A percentile compares a stretch with the other conserved stretches of the same genome.
These are phyloP conservation scores for Ceratitis capitata DNA, from an alignment of 1,140 invertebrate genomes.

Conservation along the genomic window DNA sequence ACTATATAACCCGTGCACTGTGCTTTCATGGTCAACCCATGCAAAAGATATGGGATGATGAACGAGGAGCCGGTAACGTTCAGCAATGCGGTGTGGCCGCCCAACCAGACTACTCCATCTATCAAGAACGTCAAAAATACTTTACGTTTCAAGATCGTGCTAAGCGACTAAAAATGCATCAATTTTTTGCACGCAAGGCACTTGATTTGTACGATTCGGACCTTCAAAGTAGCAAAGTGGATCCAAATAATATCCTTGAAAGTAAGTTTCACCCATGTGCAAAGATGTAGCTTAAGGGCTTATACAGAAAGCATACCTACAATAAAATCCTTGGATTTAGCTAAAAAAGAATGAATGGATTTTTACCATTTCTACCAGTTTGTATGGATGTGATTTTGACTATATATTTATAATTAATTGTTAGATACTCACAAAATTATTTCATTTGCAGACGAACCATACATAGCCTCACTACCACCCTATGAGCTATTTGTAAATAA, in stretches of 20 bases:
- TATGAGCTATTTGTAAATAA: conserved; percentile 80
- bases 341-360: neutral
- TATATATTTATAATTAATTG: neutral
- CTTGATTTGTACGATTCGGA: conserved; percentile 69
- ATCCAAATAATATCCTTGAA: neutral
- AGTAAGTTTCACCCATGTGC: neutral
- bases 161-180: conserved; percentile 83
- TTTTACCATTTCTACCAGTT: neutral
- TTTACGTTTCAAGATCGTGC: conserved; percentile 82
- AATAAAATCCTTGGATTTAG: too few relatives aligned
- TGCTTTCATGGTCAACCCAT: conserved; percentile 87
- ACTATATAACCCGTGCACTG: conserved; percentile 73
- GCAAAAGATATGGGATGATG: conserved; percentile 85
- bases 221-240: neutral
- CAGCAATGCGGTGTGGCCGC: conserved; percentile 72
- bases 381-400: neutral
- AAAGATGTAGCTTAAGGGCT: neutral
- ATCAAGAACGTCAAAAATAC: conserved; percentile 79
- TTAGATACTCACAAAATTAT: neutral
- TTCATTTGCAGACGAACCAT: conserved; percentile 36
- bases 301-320: too few relatives aligned
- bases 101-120: conserved; percentile 76
- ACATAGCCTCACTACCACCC: conserved; percentile 72
- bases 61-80: conserved; percentile 79
- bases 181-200: conserved; percentile 84